Conservation (phyloP, 2,113 vertebrate genomes). For the Grantiella picta region DNA sequence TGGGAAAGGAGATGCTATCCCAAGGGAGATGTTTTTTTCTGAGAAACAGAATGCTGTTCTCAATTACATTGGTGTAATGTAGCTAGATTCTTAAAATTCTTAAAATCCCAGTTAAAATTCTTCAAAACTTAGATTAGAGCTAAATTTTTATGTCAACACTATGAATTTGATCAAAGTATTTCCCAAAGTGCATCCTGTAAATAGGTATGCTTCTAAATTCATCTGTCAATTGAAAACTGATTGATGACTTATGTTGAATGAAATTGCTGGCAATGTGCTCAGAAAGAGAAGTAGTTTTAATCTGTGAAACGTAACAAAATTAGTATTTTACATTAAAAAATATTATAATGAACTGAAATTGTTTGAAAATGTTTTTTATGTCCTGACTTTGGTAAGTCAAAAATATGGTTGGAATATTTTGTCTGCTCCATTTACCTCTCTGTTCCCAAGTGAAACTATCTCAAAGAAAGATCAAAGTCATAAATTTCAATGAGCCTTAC, state of each 20-base stretch:
- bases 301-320: not conserved
- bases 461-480: not conserved
- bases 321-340: not conserved
- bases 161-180: not conserved
- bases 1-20: not conserved
- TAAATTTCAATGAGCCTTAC: fast-evolving
- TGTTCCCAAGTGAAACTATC: not conserved
- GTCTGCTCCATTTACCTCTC: not conserved
- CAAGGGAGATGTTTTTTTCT: not conserved
- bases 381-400: not conserved
- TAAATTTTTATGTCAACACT: not conserved
- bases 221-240: not conserved
- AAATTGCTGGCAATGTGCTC: not conserved
- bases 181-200: not conserved
- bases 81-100: not conserved
- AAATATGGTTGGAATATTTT: not conserved
- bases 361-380: not conserved
- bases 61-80: not conserved
- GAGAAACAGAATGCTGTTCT: not conserved
- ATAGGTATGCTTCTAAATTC: not conserved
- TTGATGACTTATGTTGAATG: not conserved
- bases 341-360: too few relatives aligned
- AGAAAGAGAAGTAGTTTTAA: not conserved
- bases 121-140: not conserved
- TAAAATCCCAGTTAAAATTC: not conserved